A percentile compares a stretch with the other conserved stretches of the same genome.
Evolutionary conservation across 2,113 vertebrate species (phyloP).

Genomic region (Sorex araneus): DNA sequence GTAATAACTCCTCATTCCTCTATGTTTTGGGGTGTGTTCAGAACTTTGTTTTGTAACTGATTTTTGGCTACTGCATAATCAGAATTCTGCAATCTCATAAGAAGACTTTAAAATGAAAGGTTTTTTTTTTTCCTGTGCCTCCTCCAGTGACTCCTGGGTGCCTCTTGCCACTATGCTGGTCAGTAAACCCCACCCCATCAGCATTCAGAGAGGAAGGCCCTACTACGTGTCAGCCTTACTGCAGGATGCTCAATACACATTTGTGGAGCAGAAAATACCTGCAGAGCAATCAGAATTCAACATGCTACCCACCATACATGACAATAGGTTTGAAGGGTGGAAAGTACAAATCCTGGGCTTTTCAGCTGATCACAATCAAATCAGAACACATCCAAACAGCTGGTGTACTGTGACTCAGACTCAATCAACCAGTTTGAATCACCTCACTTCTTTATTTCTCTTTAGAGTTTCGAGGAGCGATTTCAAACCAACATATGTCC

Average conservation of each 20-base stretch:
- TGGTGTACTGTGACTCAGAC: conserved; percentile 80
- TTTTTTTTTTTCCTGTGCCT: neutral
- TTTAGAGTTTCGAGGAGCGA: conserved; percentile 69
- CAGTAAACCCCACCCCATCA: neutral
- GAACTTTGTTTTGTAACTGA: neutral
- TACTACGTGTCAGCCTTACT: neutral
- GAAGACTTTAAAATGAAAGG: neutral
- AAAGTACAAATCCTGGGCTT: conserved; percentile 64
- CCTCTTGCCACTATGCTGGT: neutral
- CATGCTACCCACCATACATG: neutral
- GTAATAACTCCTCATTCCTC: neutral
- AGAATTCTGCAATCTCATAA: conserved; percentile 25
- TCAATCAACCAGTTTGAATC: conserved; percentile 76
- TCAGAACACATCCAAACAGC: conserved; percentile 82
- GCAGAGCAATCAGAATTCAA: neutral
- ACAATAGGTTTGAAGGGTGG: conserved; percentile 65
- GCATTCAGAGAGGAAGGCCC: neutral
- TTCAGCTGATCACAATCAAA: conserved; percentile 78
- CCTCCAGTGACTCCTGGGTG: neutral
- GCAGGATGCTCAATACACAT: neutral
- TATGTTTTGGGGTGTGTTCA: conserved; percentile 10
- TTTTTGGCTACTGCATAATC: conserved; percentile 37
- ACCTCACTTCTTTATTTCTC: conserved; percentile 75
- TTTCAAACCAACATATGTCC: conserved; percentile 67
- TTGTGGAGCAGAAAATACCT: no score